Evolutionary conservation across 1,140 invertebrate genomes (phyloP), one percentile per base, ranked within the genome.

Genomic region (Drosophila santomea): DNA sequence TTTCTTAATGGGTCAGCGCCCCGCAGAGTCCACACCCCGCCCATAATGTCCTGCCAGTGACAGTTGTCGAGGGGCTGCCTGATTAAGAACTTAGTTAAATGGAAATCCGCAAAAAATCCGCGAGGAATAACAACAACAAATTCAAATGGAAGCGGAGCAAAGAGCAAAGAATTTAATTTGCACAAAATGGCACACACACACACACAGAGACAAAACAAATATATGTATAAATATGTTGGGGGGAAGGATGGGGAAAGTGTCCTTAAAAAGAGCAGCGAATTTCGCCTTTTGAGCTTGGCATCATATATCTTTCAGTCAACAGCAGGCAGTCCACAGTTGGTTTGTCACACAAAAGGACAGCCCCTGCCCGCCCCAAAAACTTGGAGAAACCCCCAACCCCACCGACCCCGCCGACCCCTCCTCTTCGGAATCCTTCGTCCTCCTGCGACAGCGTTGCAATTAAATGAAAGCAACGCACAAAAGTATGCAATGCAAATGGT

Each of bases 81-180:
- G 80, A 84, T 84, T 84, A 84, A 74, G 73, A 59, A 85, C 67
- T 77, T 77, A 73, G 55, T 85, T 66, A 85, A 85, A 84, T 62
- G 47, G 58, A 67, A 47, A 73, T 43, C 35, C 41, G 39, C 39
- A 64, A 38, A 58, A 79, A 73, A 23, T 20, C 20, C 20, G 28
- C 32, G 11, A 44, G 51, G 51, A 43, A 47, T 48, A 62, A 56
- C 51, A 52, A 52, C 3, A 59, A 36, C 56, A 45, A 61, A 56
- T 61, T 45, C 39, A 66, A 66, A 66, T 44, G 61, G 55, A 64
- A 52, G 47, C 72, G 41, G 61, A 67, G 73, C 73, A 67, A 58
- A 59, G 54, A 76, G 73, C 61, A 67, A 58, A 44, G 73, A 67
- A 74, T 76, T 76, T 76, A 76, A 76, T 76, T 76, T 43, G 36